Conservation (phyloP, 2,888 invertebrate genomes). For the Neoascia interrupta region DNA sequence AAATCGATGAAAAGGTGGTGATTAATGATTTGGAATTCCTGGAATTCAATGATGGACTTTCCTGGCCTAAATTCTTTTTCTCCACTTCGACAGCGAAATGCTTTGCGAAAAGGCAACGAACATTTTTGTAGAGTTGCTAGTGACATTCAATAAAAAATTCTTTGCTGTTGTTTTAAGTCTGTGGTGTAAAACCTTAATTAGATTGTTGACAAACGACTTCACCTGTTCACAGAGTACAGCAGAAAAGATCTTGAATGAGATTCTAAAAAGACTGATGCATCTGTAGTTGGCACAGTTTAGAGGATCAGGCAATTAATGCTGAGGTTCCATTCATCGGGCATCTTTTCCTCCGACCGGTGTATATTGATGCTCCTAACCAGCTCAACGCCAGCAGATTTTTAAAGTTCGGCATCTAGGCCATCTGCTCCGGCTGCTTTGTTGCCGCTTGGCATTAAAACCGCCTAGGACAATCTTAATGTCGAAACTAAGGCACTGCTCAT, state of each 20-base stretch:
- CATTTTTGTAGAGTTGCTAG: no score
- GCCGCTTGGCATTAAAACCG: neutral
- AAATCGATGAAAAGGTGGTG: neutral
- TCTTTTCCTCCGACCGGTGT: no score
- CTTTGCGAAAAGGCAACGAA: no score
- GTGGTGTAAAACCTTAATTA: no score
- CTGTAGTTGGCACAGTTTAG: no score
- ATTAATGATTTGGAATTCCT: neutral
- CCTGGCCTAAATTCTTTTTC: neutral
- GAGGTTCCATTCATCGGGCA: no score
- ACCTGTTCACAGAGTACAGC: neutral
- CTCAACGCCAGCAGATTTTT: neutral
- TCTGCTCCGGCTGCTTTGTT: neutral
- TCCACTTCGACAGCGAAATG: no score
- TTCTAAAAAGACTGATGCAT: no score
- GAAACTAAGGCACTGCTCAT: neutral
- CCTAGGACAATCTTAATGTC: neutral
- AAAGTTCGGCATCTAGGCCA: neutral
- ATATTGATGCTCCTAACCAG: neutral
- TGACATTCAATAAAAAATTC: no score
- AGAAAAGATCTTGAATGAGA: neutral
- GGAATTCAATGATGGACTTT: neutral
- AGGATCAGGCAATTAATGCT: no score
- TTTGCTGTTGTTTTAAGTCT: no score
- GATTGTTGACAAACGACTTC: neutral